Base-by-base conservation (phyloP, 2,888 invertebrate species). In the Callimorpha dominula region DNA sequence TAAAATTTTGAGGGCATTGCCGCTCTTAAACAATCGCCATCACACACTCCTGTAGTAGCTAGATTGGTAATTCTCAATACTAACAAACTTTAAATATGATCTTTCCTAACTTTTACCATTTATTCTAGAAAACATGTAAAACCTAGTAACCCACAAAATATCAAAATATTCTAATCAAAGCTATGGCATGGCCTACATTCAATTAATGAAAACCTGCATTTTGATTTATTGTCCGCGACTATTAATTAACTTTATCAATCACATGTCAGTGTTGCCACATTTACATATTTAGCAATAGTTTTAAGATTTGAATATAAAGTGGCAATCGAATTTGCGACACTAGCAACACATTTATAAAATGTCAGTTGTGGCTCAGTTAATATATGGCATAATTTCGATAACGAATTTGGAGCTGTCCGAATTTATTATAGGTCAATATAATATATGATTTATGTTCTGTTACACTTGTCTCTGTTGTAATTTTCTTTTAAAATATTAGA, bases 181-280 rank as follows among this genome's bases (percentile, higher is more conserved):
- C 65, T 64, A 57, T 60, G 75, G 57, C 65, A 57, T 60, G 75
- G 57, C 65, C 73, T 72, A 74, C 67, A 72, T 40, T 14, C 57
- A 49, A 42, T 67, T 76, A 70, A 80, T 76, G 64, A 74, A 69
- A 49, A 70, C 70, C 71, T 67, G 63, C 71, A 20, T 7, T 46
- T 75, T 76, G 76, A 78, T 80, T 76, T 79, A 80, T 76, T 70
- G 73, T 76, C 74, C 63, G 63, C 57, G 15, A 68, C 67, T 62
- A 70, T 68, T 77, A 71, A 79, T 84, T 77, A 79, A 57, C 8
- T 70, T 75, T 71, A 78, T 78, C 76, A 77, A 81, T 80, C 80
- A 73, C 67, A 71, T 69, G 70, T 74, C 75, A 62, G 63, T 80
- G 72, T 76, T 73, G 65, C 70, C 68, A 60, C 70, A 83, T 83